These are phyloP conservation scores for Ethmia dodecea DNA, from an alignment of 2,888 invertebrate species.

Conservation along the genomic window DNA sequence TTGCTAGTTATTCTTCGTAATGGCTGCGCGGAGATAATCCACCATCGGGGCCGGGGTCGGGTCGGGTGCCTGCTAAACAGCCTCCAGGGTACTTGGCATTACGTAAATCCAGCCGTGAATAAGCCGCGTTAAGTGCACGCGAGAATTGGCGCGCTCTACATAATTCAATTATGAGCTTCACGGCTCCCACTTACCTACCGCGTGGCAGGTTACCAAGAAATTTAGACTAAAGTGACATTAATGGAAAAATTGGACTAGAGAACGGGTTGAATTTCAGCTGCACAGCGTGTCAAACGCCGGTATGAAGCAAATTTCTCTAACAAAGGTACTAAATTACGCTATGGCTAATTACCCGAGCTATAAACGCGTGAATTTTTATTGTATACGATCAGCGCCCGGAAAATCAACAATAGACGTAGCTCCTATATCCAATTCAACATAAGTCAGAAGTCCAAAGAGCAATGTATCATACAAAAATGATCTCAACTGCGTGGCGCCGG, in stretches of 20 bases:
- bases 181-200: slow-evolving; percentile 34
- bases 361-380: no score
- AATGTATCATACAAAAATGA: slow-evolving; percentile 12
- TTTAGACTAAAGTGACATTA: no score
- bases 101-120: slow-evolving; percentile 50
- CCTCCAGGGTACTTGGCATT: slow-evolving; percentile 49
- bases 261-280: no score
- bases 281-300: no score
- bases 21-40: not conserved
- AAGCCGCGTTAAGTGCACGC: slow-evolving; percentile 61
- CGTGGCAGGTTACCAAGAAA: no score
- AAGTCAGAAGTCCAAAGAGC: not conserved
- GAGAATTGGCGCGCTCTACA: slow-evolving; percentile 60
- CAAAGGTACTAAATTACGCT: no score
- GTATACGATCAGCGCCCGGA: no score
- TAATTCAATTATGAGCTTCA: slow-evolving; percentile 68
- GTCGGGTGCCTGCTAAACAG: slow-evolving; percentile 39
- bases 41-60: slow-evolving; percentile 35
- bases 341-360: no score
- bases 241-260: no score
- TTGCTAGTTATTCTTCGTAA: no score
- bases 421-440: not conserved
- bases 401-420: not conserved
- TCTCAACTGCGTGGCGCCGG: slow-evolving; percentile 29
- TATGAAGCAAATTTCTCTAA: no score